These are phyloP conservation scores for Acleris laterana DNA, from an alignment of 2,888 invertebrate genomes.

Conservation along the genomic window DNA sequence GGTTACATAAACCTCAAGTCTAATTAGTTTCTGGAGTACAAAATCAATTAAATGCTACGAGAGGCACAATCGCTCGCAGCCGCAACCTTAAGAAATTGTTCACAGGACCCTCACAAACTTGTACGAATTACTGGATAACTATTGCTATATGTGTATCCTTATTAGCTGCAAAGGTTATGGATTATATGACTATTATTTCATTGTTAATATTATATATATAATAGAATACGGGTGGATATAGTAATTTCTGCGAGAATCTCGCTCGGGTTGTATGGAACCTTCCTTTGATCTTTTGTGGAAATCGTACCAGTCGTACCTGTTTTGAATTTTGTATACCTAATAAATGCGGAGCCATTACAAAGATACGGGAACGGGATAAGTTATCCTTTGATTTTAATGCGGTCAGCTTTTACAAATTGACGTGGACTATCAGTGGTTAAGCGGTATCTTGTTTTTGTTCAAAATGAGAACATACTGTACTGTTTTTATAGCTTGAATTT, in stretches of 20 bases:
- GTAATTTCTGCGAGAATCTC: no score
- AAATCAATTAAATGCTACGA: conserved; percentile 81
- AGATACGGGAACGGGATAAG: neutral
- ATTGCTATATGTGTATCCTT: conserved; percentile 52
- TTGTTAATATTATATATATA: no score
- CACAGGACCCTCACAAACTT: conserved; percentile 63
- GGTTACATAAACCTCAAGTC: conserved; percentile 78
- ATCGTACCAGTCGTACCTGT: neutral
- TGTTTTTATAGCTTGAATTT: no score
- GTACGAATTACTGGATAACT: conserved; percentile 51
- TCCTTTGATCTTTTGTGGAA: neutral
- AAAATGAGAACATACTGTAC: no score
- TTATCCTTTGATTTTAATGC: neutral
- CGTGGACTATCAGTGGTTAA: no score
- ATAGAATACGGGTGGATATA: no score
- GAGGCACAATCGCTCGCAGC: conserved; percentile 50
- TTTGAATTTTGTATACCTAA: neutral
- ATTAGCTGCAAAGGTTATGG: neutral
- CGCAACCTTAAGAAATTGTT: conserved; percentile 73
- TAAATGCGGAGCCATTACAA: neutral
- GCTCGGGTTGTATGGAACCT: neutral
- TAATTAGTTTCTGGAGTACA: conserved; percentile 80
- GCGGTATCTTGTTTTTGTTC: no score
- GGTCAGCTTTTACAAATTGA: no score
- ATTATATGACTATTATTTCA: neutral